Conservation (phyloP, 37 sponge, comb jelly and placozoan genomes). For the Halichondria panicea region DNA sequence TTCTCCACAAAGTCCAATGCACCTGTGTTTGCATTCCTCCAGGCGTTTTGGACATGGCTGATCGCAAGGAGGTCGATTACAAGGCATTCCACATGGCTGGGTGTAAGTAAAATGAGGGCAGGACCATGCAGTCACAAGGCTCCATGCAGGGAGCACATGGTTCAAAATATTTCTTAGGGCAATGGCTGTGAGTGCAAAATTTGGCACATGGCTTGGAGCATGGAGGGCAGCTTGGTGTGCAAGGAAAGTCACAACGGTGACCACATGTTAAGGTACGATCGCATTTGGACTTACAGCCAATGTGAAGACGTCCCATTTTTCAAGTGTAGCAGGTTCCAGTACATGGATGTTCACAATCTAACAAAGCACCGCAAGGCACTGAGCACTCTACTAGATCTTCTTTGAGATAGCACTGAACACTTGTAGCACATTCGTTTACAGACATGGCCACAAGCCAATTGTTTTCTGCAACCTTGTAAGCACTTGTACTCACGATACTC, state of each 20-base stretch:
- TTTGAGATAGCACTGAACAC: conserved; percentile 26
- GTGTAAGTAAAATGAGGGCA: conserved; percentile 77
- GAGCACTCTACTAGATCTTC: conserved; percentile 28
- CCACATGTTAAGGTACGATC: conserved; percentile 79
- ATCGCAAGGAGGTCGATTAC: too few relatives aligned
- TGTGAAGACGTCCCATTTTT: conserved; percentile 68
- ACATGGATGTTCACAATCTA: conserved; percentile 79
- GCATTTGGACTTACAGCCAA: conserved; percentile 59
- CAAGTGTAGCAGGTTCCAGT: conserved; percentile 71
- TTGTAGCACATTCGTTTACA: conserved; percentile 69
- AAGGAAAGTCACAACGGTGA: conserved; percentile 72
- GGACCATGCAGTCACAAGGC: conserved; percentile 79
- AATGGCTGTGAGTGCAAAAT: conserved; percentile 74
- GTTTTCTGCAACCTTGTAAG: conserved; percentile 46
- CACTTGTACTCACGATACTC: conserved; percentile 64
- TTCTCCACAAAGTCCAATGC: conserved; percentile 94
- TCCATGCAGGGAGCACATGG: conserved; percentile 77
- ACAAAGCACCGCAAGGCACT: too few relatives aligned
- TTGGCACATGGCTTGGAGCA: conserved; percentile 68
- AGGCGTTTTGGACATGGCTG: conserved; percentile 9
- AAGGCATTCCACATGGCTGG: too few relatives aligned
- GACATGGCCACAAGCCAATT: conserved; percentile 67
- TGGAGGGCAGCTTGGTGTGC: conserved; percentile 72
- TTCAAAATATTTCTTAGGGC: conserved; percentile 74
- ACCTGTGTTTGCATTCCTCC: conserved; percentile 73